Evolutionary conservation across 2,888 invertebrate species (phyloP).

Genomic region (Leucophenga montana): DNA sequence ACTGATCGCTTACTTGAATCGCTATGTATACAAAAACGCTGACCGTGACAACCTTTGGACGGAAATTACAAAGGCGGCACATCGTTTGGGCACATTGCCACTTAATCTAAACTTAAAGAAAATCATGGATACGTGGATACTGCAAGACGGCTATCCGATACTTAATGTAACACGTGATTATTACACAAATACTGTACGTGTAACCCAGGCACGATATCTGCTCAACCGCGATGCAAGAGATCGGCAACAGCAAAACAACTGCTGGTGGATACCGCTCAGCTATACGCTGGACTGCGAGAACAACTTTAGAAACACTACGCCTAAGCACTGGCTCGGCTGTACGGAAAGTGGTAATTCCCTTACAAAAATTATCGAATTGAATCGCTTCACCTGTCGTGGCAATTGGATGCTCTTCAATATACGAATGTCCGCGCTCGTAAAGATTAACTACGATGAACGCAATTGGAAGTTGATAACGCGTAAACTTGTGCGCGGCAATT

Average conservation of each 20-base stretch:
- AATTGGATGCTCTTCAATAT: slow-evolving; percentile 78
- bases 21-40: slow-evolving; percentile 80
- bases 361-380: background rate
- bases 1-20: slow-evolving; percentile 78
- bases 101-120: slow-evolving; percentile 77
- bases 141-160: slow-evolving; percentile 87
- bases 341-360: background rate
- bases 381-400: background rate
- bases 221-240: slow-evolving; percentile 41
- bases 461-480: slow-evolving; percentile 79
- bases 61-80: slow-evolving; percentile 76
- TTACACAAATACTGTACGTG: slow-evolving; percentile 73
- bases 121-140: slow-evolving; percentile 88
- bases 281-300: slow-evolving; percentile 73
- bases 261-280: slow-evolving; percentile 78
- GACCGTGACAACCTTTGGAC: slow-evolving; percentile 87
- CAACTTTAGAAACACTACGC: slow-evolving; percentile 74
- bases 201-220: slow-evolving; percentile 75
- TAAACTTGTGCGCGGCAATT: slow-evolving; percentile 75
- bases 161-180: slow-evolving; percentile 77
- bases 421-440: slow-evolving; percentile 79
- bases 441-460: slow-evolving; percentile 81
- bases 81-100: slow-evolving; percentile 73
- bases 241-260: slow-evolving; percentile 44
- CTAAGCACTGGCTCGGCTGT: slow-evolving; percentile 67